Percentiles rank a stretch among this genome's conserved stretches.
phyloP scores from a whole-genome alignment of 2,113 vertebrate genomes.

The Cheilinus undulatus region DNA sequence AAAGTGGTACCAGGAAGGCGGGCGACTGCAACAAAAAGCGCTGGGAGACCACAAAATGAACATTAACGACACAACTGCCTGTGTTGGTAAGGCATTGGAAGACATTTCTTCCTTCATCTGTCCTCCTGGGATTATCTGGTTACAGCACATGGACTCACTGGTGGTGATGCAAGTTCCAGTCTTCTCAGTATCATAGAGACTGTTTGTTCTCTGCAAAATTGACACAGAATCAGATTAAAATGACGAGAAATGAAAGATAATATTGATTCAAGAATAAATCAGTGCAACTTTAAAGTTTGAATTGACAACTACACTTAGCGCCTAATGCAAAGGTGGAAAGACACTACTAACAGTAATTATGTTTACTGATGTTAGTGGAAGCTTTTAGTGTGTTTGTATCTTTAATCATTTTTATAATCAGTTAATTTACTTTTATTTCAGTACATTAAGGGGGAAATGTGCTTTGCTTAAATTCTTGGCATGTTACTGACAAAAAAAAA shows the following conservation, averaged over 20 bases:
- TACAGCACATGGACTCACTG: conserved; percentile 56
- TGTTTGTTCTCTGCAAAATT: conserved; percentile 12
- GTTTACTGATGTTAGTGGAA: too few species aligned
- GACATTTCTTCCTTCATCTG: conserved; percentile 43
- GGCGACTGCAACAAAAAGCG: conserved; percentile 66
- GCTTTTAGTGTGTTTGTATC: too few species aligned
- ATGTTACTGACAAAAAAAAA: too few species aligned
- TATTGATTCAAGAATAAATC: conserved; percentile 1
- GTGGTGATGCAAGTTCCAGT: conserved; percentile 49
- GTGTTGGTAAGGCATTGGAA: conserved; percentile 53
- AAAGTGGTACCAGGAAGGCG: conserved; percentile 75
- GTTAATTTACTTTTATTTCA: too few species aligned
- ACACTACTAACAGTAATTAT: too few species aligned
- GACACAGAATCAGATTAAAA: conserved; percentile 3
- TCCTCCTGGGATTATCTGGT: conserved; percentile 65
- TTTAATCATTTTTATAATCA: too few species aligned
- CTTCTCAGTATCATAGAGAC: conserved; percentile 26
- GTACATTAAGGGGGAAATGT: too few species aligned
- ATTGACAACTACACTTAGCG: neutral
- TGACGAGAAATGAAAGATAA: conserved; percentile 5
- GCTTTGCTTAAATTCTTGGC: too few species aligned
- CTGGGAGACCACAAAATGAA: conserved; percentile 64
- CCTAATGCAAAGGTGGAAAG: neutral
- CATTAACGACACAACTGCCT: conserved; percentile 60
- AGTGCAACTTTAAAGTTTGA: conserved; percentile 21